phyloP scores from a whole-genome alignment of 1,140 invertebrate species.

The Nasonia giraulti region DNA sequence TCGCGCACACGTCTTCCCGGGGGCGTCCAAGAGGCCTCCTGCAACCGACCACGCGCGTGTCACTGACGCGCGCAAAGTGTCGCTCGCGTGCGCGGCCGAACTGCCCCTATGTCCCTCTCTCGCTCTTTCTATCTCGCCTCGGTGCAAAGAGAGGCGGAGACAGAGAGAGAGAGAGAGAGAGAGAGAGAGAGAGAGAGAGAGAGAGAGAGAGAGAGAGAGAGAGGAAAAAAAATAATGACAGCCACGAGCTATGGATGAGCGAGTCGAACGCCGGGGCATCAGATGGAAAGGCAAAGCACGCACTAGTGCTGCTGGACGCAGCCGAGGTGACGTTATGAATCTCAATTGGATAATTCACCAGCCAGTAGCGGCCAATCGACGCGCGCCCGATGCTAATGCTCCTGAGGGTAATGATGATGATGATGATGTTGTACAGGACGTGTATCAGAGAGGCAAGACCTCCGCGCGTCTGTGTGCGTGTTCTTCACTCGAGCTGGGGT shows the following conservation, averaged over 20 bases:
- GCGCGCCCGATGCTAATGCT: slow-evolving; percentile 15
- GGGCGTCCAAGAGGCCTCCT: neutral
- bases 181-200: too few species aligned
- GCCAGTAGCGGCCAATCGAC: slow-evolving; percentile 21
- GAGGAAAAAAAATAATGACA: neutral
- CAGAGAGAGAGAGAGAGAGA: neutral
- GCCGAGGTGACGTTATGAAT: slow-evolving; percentile 62
- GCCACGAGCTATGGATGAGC: neutral
- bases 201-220: neutral
- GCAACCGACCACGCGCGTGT: neutral
- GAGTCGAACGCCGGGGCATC: neutral
- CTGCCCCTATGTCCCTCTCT: neutral
- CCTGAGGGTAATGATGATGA: neutral
- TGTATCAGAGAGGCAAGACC: neutral
- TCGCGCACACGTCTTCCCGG: neutral
- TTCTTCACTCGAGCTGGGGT: neutral
- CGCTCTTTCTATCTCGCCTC: neutral
- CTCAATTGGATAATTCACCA: slow-evolving; percentile 75
- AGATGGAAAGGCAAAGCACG: neutral
- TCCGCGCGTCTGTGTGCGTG: neutral
- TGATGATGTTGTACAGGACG: neutral
- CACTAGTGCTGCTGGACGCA: neutral
- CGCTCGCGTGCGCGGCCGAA: neutral
- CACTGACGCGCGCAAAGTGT: neutral
- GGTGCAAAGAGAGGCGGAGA: neutral